Percentiles rank a stretch among this genome's conserved stretches.
Evolutionary conservation across 37 sponge, comb jelly and placozoan species (phyloP).

Genomic region (Agelas oroides): DNA sequence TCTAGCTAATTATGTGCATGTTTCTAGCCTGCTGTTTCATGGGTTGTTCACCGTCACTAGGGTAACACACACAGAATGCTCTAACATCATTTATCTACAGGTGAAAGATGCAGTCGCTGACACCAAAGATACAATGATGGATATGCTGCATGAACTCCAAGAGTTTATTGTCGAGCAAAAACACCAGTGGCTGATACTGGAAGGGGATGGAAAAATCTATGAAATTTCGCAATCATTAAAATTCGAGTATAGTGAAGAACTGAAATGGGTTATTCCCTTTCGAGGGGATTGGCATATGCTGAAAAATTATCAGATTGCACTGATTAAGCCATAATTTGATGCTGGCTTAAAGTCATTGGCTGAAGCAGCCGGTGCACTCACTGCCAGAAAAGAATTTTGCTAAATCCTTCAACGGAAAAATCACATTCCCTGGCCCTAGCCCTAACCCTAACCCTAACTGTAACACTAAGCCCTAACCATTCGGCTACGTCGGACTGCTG

Average conservation of each 20-base stretch:
- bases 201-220: conserved; percentile 49
- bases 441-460: no score
- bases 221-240: no score
- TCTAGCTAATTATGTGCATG: no score
- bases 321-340: no score
- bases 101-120: conserved; percentile 40
- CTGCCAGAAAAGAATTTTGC: no score
- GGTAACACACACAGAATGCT: no score
- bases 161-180: background rate
- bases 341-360: conserved; percentile 24
- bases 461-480: no score
- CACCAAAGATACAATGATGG: conserved; percentile 22
- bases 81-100: no score
- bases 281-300: conserved; percentile 51
- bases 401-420: no score
- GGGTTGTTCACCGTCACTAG: background rate
- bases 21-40: no score
- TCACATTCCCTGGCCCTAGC: no score
- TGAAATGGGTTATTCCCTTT: conserved; percentile 16
- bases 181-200: conserved; percentile 3
- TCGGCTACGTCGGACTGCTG: background rate
- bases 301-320: conserved; percentile 40
- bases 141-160: background rate
- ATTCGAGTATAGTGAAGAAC: conserved; percentile 36
- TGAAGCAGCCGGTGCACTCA: conserved; percentile 9